phyloP scores from a whole-genome alignment of 2,888 invertebrate species.

The Machimus atricapillus region DNA sequence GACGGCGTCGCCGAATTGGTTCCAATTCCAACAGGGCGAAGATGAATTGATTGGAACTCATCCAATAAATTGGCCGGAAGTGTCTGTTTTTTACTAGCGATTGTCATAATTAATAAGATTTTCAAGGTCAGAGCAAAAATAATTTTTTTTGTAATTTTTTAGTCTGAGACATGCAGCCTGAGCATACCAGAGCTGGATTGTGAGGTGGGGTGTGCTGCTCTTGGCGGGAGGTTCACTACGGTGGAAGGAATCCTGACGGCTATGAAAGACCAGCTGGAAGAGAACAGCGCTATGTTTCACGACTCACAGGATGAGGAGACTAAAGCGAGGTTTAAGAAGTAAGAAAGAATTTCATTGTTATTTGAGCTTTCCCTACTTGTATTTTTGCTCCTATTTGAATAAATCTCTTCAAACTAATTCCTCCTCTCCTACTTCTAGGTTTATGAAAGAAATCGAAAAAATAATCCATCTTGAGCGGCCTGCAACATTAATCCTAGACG shows the following conservation, averaged over 20 bases:
- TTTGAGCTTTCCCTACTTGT: background rate
- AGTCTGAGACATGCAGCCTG: slow-evolving; percentile 83
- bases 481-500: slow-evolving; percentile 86
- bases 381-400: background rate
- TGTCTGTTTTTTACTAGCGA: background rate
- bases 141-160: slow-evolving; percentile 43
- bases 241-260: slow-evolving; percentile 87
- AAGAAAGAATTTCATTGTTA: background rate
- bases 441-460: slow-evolving; percentile 72
- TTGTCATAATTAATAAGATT: background rate
- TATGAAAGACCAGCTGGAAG: slow-evolving; percentile 77
- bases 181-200: slow-evolving; percentile 87
- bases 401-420: background rate
- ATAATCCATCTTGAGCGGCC: slow-evolving; percentile 69
- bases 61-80: background rate
- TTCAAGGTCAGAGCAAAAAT: background rate
- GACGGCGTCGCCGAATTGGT: background rate
- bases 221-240: slow-evolving; percentile 94
- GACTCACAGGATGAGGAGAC: slow-evolving; percentile 72
- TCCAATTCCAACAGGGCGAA: background rate
- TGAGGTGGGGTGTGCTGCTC: slow-evolving; percentile 81
- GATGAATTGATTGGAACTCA: background rate
- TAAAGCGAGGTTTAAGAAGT: slow-evolving; percentile 66
- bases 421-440: slow-evolving; percentile 58
- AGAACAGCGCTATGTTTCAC: slow-evolving; percentile 72